A percentile compares a stretch with the other conserved stretches of the same genome.
phyloP scores from a whole-genome alignment of 2,797 vertebrate genomes.

The Parotocinclus haroldoi region DNA sequence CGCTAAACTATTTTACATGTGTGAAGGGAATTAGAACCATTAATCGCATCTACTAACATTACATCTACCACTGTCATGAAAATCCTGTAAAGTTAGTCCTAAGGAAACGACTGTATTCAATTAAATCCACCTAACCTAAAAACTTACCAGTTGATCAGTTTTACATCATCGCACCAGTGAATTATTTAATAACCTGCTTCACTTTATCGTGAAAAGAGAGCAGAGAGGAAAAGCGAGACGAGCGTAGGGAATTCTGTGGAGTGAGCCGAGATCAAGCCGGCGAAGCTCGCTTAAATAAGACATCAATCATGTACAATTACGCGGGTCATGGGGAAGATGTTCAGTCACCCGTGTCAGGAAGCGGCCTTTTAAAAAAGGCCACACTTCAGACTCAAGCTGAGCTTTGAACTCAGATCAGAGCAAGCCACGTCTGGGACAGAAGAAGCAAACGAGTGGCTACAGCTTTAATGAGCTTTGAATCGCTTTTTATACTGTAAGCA shows the following conservation, averaged over 20 bases:
- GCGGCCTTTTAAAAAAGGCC: constrained; percentile 31
- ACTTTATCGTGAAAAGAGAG: constrained; percentile 22
- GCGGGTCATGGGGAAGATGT: constrained; percentile 11
- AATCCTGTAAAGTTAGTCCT: too few relatives aligned
- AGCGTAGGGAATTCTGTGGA: constrained; percentile 3
- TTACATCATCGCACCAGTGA: constrained; percentile 28
- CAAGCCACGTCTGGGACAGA: too few relatives aligned
- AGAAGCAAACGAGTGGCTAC: too few relatives aligned
- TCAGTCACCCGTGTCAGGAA: neutral
- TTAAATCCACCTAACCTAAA: constrained; percentile 28
- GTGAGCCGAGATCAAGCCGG: constrained; percentile 16
- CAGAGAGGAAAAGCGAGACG: constrained; percentile 25
- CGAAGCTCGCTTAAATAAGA: constrained; percentile 29
- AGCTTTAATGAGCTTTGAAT: too few relatives aligned
- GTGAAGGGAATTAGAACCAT: constrained; percentile 18
- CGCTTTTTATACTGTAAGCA: too few relatives aligned
- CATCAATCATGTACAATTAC: constrained; percentile 38
- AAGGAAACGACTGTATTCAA: constrained; percentile 12
- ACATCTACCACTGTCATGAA: constrained; percentile 6
- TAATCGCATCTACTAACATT: constrained; percentile 4
- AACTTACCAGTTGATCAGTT: constrained; percentile 34
- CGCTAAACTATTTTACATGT: constrained; percentile 8
- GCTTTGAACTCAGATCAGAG: constrained; percentile 32
- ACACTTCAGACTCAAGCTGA: constrained; percentile 39
- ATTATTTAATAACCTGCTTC: constrained; percentile 38